Evolutionary conservation across 2,113 vertebrate species (phyloP), one percentile per base, ranked within the genome.

Genomic region (Albula glossodonta): DNA sequence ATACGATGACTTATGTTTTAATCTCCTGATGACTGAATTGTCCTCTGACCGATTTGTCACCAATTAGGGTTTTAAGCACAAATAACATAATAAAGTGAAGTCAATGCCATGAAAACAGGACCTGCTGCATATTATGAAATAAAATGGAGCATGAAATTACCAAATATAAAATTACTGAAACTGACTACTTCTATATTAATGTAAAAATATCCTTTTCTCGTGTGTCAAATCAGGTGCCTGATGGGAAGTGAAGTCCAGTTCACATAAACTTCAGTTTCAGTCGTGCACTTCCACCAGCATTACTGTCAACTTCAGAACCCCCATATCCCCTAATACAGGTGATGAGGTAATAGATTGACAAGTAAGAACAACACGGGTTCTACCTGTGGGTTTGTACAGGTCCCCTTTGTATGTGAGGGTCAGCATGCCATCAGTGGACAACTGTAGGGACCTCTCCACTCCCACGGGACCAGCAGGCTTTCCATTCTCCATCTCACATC

Each of bases 321-420:
- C 31, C 31, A 41, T 41, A 41, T 41, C 31, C 31, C 31, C 31
- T 41, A 41, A 41, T 41, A 1, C 31, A 41, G 31, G 31, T 41
- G 31, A 41, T 41, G 31, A 41, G 31, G 31, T 41, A 60, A 60
- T 11, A 66, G 60, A 66, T 4, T 4, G 60, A 66, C 2, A 11
- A 11, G 5, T 51, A 8, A n/a, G 48, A 2, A 15, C 49, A 19
- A 7, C 5, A 15, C 7, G 0, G 77, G 22, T 11, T 60, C 25
- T 82, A 99, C 97, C 97, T 92, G 87, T 92, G 3, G 85, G 1
- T 0, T 48, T 11, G 13, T 89, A 88, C 87, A 94, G 48, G 31
- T 9, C 83, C 5, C 98, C 97, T 83, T 90, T 96, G 83, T 98
- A 99, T 0, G 92, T 97, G 8, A 99, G 97, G 0, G 95, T 96